Evolutionary conservation across 1,140 invertebrate genomes (phyloP), one percentile per base, ranked within the genome.

Genomic region (Oedothorax gibbosus): DNA sequence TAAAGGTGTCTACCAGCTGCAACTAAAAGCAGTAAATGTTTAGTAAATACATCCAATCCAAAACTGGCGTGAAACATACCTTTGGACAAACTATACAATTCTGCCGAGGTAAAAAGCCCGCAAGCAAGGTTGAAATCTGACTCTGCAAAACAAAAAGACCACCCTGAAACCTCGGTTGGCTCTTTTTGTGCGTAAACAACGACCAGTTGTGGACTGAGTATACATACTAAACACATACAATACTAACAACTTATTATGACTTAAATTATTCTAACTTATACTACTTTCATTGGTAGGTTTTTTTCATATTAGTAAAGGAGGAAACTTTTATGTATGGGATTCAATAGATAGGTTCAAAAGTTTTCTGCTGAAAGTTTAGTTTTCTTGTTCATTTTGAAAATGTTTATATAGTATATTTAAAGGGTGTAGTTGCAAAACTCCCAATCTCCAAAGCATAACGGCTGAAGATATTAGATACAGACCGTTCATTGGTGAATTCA

Each of bases 41-140:
- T 20, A 78, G 65, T 57, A 53, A 77, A 85, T 77, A 71, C 60
- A 85, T 85, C 83, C 83, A 85, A 85, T 85, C 83, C 83, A 85
- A 78, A 85, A 85, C 83, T 85, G 83, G 83, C 49, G 71, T 66
- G 49, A 66, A 77, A 53, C 53, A 56, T 53, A 97, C 96, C 96
- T 96, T 97, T 97, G 89, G 96, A 97, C 90, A 98, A 93, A 91
- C 96, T 95, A 96, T 96, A 98, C 89, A 99, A 93, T 93, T 99
- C 97, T 92, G 97, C 96, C 87, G 98, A 98, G 89, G 97, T 98
- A 93, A 98, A 99, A 90, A 99, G 97, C 90, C 97, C 98, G 88
- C 97, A 98, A 88, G 97, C 97, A 93, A 98, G 93, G 92, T 99
- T 98, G 90, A 97, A 98, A 93, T 98, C 97, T 78, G 83, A 57